Evolutionary conservation across 2,888 invertebrate genomes (phyloP).

Genomic region (Mythimna vitellina): DNA sequence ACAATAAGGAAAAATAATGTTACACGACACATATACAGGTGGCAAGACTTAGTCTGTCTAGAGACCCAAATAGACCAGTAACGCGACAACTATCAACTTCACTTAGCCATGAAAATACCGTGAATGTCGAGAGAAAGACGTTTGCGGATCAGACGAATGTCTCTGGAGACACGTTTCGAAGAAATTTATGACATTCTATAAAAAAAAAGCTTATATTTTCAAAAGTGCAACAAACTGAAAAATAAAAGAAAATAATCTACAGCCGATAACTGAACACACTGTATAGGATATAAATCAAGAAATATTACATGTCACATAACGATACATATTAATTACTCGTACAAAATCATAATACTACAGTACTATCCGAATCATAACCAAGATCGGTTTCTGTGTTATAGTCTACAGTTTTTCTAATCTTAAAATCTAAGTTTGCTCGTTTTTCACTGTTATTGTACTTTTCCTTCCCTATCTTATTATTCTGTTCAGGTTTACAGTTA

Average conservation of each 20-base stretch:
- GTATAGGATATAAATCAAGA: not conserved
- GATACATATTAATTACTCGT: not conserved
- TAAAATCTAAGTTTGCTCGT: slow-evolving; percentile 15
- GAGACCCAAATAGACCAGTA: too few relatives aligned
- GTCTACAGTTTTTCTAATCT: slow-evolving; percentile 31
- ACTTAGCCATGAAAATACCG: too few relatives aligned
- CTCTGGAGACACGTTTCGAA: not conserved
- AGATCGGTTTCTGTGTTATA: slow-evolving; percentile 66
- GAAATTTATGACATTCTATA: not conserved
- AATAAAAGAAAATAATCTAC: not conserved
- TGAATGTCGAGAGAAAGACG: too few relatives aligned
- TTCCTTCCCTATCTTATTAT: slow-evolving; percentile 13
- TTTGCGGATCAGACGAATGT: too few relatives aligned
- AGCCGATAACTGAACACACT: not conserved
- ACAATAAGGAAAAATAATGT: too few relatives aligned
- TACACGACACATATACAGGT: too few relatives aligned
- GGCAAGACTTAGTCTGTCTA: too few relatives aligned
- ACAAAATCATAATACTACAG: slow-evolving; percentile 58
- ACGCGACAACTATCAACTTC: too few relatives aligned
- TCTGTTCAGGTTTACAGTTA: slow-evolving; percentile 4
- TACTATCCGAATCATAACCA: slow-evolving; percentile 74
- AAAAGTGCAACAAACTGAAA: not conserved
- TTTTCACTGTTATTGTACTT: slow-evolving; percentile 19
- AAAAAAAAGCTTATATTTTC: not conserved
- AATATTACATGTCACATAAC: not conserved